These are phyloP conservation scores for Esox lucius DNA, from an alignment of 2,797 vertebrate genomes.

Conservation along the genomic window DNA sequence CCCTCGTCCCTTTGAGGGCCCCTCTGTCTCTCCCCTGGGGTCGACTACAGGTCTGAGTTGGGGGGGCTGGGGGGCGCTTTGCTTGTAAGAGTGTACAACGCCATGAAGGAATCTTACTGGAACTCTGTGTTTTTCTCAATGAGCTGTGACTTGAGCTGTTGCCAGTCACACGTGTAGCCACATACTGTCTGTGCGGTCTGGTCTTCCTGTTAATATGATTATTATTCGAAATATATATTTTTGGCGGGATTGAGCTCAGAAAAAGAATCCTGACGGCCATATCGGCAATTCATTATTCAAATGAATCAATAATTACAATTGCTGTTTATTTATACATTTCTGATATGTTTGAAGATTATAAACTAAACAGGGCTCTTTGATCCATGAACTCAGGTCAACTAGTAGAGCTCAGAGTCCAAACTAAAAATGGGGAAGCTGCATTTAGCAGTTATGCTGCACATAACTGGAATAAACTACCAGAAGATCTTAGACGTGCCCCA, in stretches of 20 bases:
- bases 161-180: slow-evolving; percentile 53
- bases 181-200: not conserved
- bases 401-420: no score
- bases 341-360: no score
- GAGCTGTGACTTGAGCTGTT: slow-evolving; percentile 62
- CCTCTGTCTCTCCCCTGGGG: slow-evolving; percentile 38
- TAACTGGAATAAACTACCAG: no score
- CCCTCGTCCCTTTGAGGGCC: slow-evolving; percentile 22
- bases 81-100: not conserved
- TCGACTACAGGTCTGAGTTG: no score
- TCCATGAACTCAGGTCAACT: no score
- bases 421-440: no score
- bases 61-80: slow-evolving; percentile 17
- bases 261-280: not conserved
- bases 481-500: no score
- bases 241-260: not conserved
- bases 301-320: not conserved
- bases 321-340: no score
- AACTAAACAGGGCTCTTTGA: no score
- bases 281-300: not conserved
- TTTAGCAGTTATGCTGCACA: no score
- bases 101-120: slow-evolving; percentile 50
- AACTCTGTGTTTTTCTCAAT: slow-evolving; percentile 70
- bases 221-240: not conserved
- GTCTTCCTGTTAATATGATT: not conserved